Evolutionary conservation across 2,888 invertebrate species (phyloP), one percentile per base, ranked within the genome.

Genomic region (Tiliacea citrago): DNA sequence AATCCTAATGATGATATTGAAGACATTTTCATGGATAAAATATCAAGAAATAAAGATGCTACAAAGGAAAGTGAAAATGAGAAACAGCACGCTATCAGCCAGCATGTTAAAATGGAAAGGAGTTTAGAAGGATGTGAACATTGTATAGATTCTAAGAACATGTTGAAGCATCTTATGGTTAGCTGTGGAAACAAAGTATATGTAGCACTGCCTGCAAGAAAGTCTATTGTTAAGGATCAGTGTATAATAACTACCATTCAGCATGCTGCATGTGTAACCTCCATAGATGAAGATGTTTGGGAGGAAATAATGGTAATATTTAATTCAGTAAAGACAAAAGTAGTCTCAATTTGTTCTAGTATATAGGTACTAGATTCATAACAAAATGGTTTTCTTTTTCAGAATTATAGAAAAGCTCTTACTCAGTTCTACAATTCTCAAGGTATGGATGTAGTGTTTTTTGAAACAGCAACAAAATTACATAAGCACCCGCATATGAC

Each of bases 241-340:
- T 99, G 98, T 90, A 95, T 98, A 68, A 97, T 99, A 88, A 97
- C 98, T 4, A 99, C 99, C 0, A 97, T 98, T 90, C 97, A 98
- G 85, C 99, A 99, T 93, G 96, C 97, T 0, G 91, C 97, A 4
- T 98, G 98, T 92, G 97, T 98, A 55, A 99, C 99, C 0, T 97
- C 98, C 82, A 91, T 99, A 60, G 99, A 99, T 95, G 99, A 99
- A 96, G 99, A 99, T 95, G 98, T 98, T 65, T 99, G 99, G 98
- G 97, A 97, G 76, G 99, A 99, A 96, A 97, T 99, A 77, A 97
- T 97, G 96, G 98, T 98, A 94, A 91, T 81, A 8, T 13, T 79
- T 35, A 0, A 60, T 18, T 49, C 35, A 35, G 35, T n/a, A 58
- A 49, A 57, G 21, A 13, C 49, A 65, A 8, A 16, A 5, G 2